Percentiles rank a stretch among this genome's conserved stretches.
phyloP scores from a whole-genome alignment of 2,113 vertebrate species.

The Cricetomys ansorgei region DNA sequence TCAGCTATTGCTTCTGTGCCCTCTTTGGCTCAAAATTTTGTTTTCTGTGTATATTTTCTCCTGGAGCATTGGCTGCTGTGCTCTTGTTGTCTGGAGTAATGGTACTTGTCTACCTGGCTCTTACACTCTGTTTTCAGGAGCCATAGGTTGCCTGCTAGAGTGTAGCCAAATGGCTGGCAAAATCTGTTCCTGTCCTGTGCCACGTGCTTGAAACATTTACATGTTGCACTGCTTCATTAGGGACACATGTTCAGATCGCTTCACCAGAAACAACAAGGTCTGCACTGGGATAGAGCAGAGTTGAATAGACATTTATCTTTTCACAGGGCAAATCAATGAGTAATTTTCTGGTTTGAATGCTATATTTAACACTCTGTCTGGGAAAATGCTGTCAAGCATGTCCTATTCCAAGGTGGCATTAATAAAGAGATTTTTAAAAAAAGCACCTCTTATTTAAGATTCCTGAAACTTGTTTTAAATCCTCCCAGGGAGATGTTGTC shows the following conservation, averaged over 20 bases:
- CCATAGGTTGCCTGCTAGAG: background rate
- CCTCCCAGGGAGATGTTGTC: background rate
- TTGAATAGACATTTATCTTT: conserved; percentile 76
- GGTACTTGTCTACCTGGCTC: background rate
- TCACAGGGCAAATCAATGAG: conserved; percentile 73
- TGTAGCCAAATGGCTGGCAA: background rate
- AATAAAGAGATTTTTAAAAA: conserved; percentile 30
- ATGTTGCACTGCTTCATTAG: conserved; percentile 30
- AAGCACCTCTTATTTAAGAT: background rate
- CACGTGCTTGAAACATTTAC: background rate
- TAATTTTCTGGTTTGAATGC: conserved; percentile 76
- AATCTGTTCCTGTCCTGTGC: background rate
- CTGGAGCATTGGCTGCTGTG: background rate
- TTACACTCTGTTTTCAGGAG: background rate
- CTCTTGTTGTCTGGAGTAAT: background rate
- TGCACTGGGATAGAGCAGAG: background rate
- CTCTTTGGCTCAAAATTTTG: background rate
- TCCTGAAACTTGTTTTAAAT: conserved; percentile 41
- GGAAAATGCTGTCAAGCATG: conserved; percentile 67
- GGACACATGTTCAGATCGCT: conserved; percentile 37
- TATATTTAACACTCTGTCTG: conserved; percentile 65
- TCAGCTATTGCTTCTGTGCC: background rate
- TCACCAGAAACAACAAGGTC: conserved; percentile 52
- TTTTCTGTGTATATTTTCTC: background rate
- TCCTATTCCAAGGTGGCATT: conserved; percentile 51